Evolutionary conservation across 2,113 vertebrate genomes (phyloP).

Genomic region (Thamnophis sirtalis): DNA sequence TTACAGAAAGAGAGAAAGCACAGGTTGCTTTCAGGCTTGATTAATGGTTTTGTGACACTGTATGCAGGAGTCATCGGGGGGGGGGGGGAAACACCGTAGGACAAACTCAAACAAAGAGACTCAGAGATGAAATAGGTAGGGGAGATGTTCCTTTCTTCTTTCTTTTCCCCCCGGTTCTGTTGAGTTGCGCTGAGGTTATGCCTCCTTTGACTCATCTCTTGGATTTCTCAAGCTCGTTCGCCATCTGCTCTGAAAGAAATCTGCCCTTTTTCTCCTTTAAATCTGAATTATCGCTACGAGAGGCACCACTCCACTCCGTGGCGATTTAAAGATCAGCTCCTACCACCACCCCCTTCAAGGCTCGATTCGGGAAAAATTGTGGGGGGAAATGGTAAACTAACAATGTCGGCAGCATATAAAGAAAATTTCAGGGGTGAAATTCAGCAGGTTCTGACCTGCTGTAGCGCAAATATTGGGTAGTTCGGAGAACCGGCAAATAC

Average conservation of each 20-base stretch:
- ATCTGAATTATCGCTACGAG: neutral
- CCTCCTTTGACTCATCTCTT: neutral
- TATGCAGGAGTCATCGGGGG: neutral
- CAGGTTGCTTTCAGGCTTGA: neutral
- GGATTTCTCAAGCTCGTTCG: fast-evolving
- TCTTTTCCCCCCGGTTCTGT: neutral
- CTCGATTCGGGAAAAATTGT: fast-evolving
- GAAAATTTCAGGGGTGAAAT: too few species aligned
- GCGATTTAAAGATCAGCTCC: neutral
- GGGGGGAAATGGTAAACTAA: too few species aligned
- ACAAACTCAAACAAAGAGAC: slow-evolving; percentile 25
- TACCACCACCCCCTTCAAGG: fast-evolving
- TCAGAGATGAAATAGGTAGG: slow-evolving; percentile 2
- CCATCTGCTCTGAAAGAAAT: fast-evolving
- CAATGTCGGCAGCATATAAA: too few species aligned
- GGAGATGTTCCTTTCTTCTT: neutral
- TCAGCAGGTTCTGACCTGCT: too few species aligned
- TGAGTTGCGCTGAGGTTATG: neutral
- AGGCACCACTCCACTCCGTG: neutral
- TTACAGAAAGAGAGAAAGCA: neutral
- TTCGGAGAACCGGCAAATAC: too few species aligned
- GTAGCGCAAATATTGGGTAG: too few species aligned
- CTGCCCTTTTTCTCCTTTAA: fast-evolving
- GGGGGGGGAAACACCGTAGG: neutral
- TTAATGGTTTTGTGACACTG: neutral